A percentile compares a stretch with the other conserved stretches of the same genome.
Evolutionary conservation across 2,113 vertebrate genomes (phyloP).

Genomic region (Myanophis thanlyinensis): DNA sequence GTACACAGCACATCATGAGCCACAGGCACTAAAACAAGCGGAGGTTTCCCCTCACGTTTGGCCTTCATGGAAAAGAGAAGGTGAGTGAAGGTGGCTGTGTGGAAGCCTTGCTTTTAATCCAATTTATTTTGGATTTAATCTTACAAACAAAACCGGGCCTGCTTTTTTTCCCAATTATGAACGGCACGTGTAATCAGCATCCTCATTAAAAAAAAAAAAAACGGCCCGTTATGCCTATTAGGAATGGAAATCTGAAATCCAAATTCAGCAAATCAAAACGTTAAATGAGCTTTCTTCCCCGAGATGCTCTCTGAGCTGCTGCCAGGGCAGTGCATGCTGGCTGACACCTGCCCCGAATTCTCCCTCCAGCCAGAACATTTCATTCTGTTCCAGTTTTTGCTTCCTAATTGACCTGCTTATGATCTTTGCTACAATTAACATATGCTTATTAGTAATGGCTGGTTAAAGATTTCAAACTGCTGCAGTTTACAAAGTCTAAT

Average conservation of each 20-base stretch:
- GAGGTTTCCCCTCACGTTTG: conserved; percentile 66
- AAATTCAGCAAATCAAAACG: conserved; percentile 84
- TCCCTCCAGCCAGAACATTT: conserved; percentile 89
- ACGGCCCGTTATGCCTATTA: conserved; percentile 82
- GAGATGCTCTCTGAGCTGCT: conserved; percentile 75
- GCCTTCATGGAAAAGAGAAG: conserved; percentile 59
- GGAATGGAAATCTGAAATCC: conserved; percentile 83
- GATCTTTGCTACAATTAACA: conserved; percentile 97
- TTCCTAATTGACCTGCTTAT: conserved; percentile 91
- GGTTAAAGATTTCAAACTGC: conserved; percentile 86
- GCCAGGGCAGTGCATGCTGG: conserved; percentile 76
- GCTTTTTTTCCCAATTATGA: conserved; percentile 80
- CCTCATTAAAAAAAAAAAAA: conserved; percentile 78
- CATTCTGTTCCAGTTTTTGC: conserved; percentile 85
- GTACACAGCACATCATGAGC: conserved; percentile 61
- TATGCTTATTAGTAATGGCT: conserved; percentile 96
- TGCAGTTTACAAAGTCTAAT: conserved; percentile 81
- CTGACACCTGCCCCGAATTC: conserved; percentile 79
- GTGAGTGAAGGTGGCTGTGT: conserved; percentile 63
- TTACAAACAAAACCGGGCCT: conserved; percentile 78
- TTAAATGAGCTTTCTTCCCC: conserved; percentile 80
- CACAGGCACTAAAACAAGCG: conserved; percentile 73
- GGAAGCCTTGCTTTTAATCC: conserved; percentile 76
- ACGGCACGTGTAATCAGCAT: conserved; percentile 82
- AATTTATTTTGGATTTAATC: conserved; percentile 80